Base-by-base conservation (phyloP, 2,888 invertebrate species). In the Dusona sp. region DNA sequence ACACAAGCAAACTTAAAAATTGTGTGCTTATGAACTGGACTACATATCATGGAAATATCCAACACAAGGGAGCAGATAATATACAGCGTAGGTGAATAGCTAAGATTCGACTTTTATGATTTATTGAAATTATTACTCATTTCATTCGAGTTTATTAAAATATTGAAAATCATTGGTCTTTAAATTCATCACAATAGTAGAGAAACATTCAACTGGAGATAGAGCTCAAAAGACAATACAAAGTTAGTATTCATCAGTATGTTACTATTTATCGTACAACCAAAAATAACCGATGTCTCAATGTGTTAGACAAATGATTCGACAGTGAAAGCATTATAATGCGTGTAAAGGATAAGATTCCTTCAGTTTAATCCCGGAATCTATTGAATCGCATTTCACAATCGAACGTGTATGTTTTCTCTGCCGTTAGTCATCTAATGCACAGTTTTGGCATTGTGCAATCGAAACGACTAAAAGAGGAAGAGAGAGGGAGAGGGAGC, bases 321-420 rank as follows among this genome's bases (percentile, higher is more conserved):
- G 16, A 42, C 13, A n/a, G 22, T 51, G 64, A 29, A 51, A 77
- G 61, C 16, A n/a, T 74, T 38, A 25, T 42, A 42, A 25, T 16
- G n/a, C n/a, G n/a, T 29, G 29, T 33, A 33, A 51, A 61, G n/a
- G 45, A 65, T 64, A 51, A 67, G 33, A 1, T 51, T 13, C 19
- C 13, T 29, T 25, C n/a, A n/a, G 54, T 33, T n/a, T 48, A 79
- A 87, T 88, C 16, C 61, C 29, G 87, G 89, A 88, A 90, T 90
- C 88, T 88, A 64, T 88, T 88, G 86, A 86, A 88, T 84, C 87
- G 86, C 86, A 83, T 88, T 87, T 81, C 70, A 2, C 36, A 83
- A 73, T 42, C 42, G 57, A 78, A 70, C 38, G 36, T 64, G 74
- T 45, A 67, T 25, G n/a, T 65, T 67, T 29, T 36, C 33, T 51